These are phyloP conservation scores for Brachionus plicatilis DNA, from an alignment of 1,140 invertebrate species.

Conservation along the genomic window DNA sequence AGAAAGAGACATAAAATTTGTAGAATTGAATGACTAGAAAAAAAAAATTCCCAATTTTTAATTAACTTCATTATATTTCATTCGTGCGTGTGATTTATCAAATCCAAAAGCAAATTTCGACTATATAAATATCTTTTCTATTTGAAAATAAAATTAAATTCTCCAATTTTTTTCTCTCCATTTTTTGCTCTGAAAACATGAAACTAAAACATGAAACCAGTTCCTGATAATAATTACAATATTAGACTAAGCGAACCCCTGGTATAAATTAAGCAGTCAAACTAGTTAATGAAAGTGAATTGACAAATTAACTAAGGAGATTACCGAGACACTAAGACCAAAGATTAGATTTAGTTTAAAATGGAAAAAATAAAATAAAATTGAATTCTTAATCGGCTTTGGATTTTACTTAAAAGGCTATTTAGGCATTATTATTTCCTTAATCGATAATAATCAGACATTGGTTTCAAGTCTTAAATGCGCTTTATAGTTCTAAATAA, in stretches of 20 bases:
- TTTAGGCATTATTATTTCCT: constrained; percentile 1
- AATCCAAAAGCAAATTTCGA: background rate
- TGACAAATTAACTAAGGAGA: background rate
- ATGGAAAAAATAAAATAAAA: background rate
- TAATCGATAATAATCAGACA: background rate
- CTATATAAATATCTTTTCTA: constrained; percentile 29
- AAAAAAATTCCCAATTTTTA: constrained; percentile 28
- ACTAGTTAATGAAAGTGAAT: background rate
- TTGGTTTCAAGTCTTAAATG: background rate
- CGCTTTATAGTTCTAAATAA: constrained; percentile 13
- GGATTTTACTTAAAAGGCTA: background rate
- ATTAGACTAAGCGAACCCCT: background rate
- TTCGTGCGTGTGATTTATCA: constrained; percentile 39
- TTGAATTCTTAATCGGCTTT: constrained; percentile 9
- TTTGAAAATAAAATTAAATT: constrained; percentile 19
- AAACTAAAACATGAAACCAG: constrained; percentile 29
- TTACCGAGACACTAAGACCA: background rate
- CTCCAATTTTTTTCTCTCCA: background rate
- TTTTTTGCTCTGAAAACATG: background rate
- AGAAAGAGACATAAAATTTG: background rate
- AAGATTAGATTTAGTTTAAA: background rate
- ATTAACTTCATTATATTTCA: constrained; percentile 37
- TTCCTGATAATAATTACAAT: background rate
- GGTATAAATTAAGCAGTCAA: background rate
- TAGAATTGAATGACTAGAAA: background rate